Evolutionary conservation across 2,888 invertebrate species (phyloP), one percentile per base, ranked within the genome.

Genomic region (Thumatha senex): DNA sequence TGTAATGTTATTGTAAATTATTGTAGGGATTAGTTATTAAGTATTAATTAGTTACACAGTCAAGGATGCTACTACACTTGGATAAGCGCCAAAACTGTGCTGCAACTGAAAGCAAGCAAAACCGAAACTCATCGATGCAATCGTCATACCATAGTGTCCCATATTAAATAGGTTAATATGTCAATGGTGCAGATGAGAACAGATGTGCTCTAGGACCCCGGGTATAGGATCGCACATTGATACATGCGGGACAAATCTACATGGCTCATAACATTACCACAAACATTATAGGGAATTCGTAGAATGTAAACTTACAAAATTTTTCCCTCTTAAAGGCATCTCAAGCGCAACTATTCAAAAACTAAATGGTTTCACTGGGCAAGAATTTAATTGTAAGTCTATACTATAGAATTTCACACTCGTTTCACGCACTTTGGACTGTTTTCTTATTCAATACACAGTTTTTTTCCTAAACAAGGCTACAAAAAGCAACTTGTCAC

Each of bases 21-120:
- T 68, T 74, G 73, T 68, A 24, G 5, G 18, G 5, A 62, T 74
- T 70, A 68, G 74, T 79, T 80, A 77, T 73, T n/a, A n/a, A n/a
- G n/a, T n/a, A n/a, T n/a, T n/a, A n/a, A n/a, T n/a, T n/a, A n/a
- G n/a, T n/a, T 73, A 74, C 71, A 78, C 80, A 86, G 83, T 86
- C 89, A 89, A 88, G 88, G 86, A 86, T 86, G 89, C 84, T 80
- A 89, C 82, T 79, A 84, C 65, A 66, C 49, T 84, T 90, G 90
- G 89, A 80, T 56, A 60, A 45, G 57, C 72, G 89, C 90, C 90
- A 91, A 86, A 77, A 80, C 78, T 81, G 74, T 76, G 77, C 70
- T 82, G 86, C 82, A 85, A 31, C 69, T 74, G 74, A 67, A 79
- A 82, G 74, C 78, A 78, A 79, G 76, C 80, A 80, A 84, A 86